phyloP scores from a whole-genome alignment of 2,797 vertebrate species.

The Pygocentrus nattereri region DNA sequence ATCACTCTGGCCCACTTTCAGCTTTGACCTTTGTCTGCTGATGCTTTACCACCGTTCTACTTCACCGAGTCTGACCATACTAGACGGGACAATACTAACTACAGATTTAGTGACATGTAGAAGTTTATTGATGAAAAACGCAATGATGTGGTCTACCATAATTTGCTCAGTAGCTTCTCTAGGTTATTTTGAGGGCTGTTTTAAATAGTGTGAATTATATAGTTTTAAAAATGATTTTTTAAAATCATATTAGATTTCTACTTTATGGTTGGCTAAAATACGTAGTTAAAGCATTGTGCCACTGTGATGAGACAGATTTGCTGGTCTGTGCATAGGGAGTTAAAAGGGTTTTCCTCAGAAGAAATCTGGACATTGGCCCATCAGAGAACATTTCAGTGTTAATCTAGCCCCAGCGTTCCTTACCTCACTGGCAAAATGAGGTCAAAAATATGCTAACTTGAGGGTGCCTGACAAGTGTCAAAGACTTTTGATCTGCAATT shows the following conservation, averaged over 20 bases:
- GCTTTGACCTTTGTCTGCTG: slow-evolving; percentile 51
- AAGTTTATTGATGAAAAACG: slow-evolving; percentile 21
- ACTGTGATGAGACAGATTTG: not conserved
- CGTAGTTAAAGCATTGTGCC: not conserved
- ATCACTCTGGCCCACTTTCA: slow-evolving; percentile 52
- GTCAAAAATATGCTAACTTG: not conserved
- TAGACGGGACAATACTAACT: slow-evolving; percentile 15
- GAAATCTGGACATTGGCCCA: not conserved
- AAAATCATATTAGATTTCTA: not conserved
- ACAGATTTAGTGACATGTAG: not conserved
- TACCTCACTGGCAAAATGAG: not conserved
- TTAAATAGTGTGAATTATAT: not conserved
- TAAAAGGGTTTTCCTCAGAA: not conserved
- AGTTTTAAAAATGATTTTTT: not conserved
- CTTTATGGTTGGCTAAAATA: no score
- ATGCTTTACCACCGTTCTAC: slow-evolving; percentile 44
- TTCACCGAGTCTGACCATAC: slow-evolving; percentile 14
- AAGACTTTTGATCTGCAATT: not conserved
- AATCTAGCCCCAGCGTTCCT: not conserved
- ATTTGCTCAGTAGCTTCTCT: not conserved
- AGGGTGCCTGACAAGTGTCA: not conserved
- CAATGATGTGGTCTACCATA: slow-evolving; percentile 12
- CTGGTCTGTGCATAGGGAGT: not conserved
- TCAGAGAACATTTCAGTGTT: not conserved
- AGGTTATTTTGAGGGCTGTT: not conserved